phyloP scores from a whole-genome alignment of 2,888 invertebrate species.

The Siphonodentalium dalli region DNA sequence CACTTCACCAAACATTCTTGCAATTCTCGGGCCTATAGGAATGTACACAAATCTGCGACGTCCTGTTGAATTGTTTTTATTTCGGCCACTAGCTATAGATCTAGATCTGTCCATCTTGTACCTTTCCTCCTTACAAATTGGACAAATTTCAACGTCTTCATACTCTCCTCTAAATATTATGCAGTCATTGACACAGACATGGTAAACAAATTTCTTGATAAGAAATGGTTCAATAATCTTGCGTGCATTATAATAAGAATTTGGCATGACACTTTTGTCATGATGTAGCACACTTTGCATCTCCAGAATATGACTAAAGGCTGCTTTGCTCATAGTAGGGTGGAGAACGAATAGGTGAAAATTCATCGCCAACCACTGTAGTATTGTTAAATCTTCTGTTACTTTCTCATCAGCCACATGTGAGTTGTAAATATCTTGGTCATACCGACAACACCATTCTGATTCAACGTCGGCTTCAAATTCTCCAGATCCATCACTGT shows the following conservation, averaged over 20 bases:
- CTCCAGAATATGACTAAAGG: not conserved
- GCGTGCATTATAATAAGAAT: conserved; percentile 7
- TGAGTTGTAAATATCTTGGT: too few relatives aligned
- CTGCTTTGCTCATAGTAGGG: too few relatives aligned
- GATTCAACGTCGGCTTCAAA: too few relatives aligned
- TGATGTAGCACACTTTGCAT: not conserved
- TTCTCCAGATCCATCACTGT: too few relatives aligned
- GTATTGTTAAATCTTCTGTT: too few relatives aligned
- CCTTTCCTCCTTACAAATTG: conserved; percentile 1
- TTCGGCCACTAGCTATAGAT: too few relatives aligned
- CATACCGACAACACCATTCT: too few relatives aligned
- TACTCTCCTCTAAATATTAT: not conserved
- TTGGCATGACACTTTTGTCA: not conserved
- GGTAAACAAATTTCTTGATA: not conserved
- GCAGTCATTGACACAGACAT: conserved; percentile 9
- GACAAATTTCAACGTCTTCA: not conserved
- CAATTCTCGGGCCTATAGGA: conserved; percentile 7
- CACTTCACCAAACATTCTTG: conserved; percentile 12
- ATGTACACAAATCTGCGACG: not conserved
- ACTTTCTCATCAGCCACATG: too few relatives aligned
- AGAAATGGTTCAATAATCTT: conserved; percentile 5
- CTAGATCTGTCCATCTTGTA: not conserved
- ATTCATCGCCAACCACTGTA: too few relatives aligned
- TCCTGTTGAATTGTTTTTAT: too few relatives aligned
- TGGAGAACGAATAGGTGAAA: too few relatives aligned